These are phyloP conservation scores for Nebria ingens DNA, from an alignment of 1,140 invertebrate genomes.

Conservation along the genomic window DNA sequence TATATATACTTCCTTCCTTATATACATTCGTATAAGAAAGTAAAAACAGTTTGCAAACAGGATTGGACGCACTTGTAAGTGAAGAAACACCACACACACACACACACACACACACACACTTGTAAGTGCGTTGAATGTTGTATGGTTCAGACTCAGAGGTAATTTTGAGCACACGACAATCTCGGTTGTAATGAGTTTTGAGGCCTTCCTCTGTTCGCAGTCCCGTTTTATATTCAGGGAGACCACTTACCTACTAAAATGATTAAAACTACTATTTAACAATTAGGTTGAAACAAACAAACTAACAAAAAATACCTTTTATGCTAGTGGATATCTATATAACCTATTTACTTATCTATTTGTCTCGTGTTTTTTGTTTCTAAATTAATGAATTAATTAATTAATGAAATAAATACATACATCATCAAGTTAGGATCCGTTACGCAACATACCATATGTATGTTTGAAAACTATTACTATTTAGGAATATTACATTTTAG, in stretches of 20 bases:
- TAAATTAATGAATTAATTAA: not conserved
- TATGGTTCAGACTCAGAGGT: too few relatives aligned
- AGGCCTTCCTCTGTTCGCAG: constrained; percentile 15
- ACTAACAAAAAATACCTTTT: constrained; percentile 11
- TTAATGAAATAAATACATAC: not conserved
- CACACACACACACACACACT: not conserved
- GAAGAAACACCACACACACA: constrained; percentile 15
- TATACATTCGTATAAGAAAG: constrained; percentile 12
- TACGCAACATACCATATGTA: not conserved
- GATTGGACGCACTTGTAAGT: not conserved
- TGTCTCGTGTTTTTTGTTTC: constrained; percentile 12
- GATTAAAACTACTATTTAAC: constrained; percentile 11
- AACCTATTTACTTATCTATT: constrained; percentile 12
- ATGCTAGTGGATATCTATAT: constrained; percentile 14
- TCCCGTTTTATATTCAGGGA: constrained; percentile 15
- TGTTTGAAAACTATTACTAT: not conserved
- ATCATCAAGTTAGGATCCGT: not conserved
- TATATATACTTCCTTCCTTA: constrained; percentile 11
- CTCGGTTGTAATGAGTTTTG: constrained; percentile 15
- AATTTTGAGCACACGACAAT: not conserved
- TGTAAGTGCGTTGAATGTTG: too few relatives aligned
- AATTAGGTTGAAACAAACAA: too few relatives aligned
- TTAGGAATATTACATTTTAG: too few relatives aligned
- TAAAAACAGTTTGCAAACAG: constrained; percentile 11
- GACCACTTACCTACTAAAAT: constrained; percentile 1